Evolutionary conservation across 2,797 vertebrate species (phyloP).

Genomic region (Graptemys geographica): DNA sequence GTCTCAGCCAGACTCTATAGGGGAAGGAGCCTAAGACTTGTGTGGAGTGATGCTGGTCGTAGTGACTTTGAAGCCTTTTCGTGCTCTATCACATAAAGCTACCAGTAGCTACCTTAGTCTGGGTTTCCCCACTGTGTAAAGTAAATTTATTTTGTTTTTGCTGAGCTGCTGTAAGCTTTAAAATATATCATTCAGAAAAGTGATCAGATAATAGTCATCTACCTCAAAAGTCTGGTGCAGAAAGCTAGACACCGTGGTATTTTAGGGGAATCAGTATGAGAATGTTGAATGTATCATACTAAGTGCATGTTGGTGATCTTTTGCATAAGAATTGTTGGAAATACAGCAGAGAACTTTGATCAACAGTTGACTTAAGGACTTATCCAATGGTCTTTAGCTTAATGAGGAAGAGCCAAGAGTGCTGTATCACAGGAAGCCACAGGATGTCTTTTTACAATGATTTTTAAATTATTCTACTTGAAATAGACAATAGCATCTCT

Average conservation of each 20-base stretch:
- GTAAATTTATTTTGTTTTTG: neutral
- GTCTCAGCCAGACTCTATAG: neutral
- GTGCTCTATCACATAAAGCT: neutral
- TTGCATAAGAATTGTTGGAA: neutral
- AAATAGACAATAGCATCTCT: neutral
- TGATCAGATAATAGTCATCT: neutral
- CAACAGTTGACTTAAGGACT: neutral
- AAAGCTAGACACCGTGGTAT: neutral
- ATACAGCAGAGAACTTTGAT: neutral
- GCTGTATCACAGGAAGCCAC: neutral
- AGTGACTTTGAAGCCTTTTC: neutral
- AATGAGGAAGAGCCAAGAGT: neutral
- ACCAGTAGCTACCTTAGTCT: rapidly evolving
- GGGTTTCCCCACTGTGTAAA: neutral
- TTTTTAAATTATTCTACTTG: neutral
- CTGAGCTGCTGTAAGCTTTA: neutral
- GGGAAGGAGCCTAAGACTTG: neutral
- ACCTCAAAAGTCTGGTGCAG: neutral
- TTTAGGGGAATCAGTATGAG: neutral
- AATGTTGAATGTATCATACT: neutral
- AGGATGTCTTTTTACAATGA: neutral
- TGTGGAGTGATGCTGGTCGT: rapidly evolving
- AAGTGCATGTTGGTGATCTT: neutral
- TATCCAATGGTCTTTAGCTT: neutral
- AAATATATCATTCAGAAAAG: no score